Conservation (phyloP, 1,140 invertebrate species). For the Drosophila ironensis region DNA sequence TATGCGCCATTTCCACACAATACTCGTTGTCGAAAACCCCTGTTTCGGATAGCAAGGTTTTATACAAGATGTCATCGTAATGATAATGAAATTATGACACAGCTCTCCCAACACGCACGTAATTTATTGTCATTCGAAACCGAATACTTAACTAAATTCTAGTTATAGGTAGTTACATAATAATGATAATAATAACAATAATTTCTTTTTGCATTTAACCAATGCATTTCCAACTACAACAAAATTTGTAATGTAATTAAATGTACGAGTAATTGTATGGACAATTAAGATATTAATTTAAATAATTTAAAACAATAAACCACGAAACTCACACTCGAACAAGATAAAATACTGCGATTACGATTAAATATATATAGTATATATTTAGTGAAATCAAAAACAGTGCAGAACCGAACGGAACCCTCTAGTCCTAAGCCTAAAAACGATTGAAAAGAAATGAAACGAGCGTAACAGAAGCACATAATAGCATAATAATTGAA, state of each 20-base stretch:
- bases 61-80: constrained; percentile 29
- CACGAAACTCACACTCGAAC: constrained; percentile 5
- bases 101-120: constrained; percentile 25
- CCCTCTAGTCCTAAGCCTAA: constrained; percentile 73
- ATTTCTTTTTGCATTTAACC: constrained; percentile 74
- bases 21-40: constrained; percentile 4
- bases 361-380: constrained; percentile 43
- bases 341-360: constrained; percentile 15
- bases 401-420: constrained; percentile 42
- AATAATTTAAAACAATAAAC: constrained; percentile 36
- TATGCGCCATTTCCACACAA: constrained; percentile 58
- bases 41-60: constrained; percentile 32
- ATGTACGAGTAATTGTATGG: constrained; percentile 66
- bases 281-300: constrained; percentile 55
- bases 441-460: constrained; percentile 17
- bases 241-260: constrained; percentile 67
- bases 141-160: constrained; percentile 55
- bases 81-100: constrained; percentile 25
- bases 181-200: constrained; percentile 8
- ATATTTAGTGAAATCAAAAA: constrained; percentile 74
- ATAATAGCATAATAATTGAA: constrained; percentile 43
- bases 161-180: constrained; percentile 59
- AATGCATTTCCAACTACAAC: constrained; percentile 76
- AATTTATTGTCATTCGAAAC: constrained; percentile 69
- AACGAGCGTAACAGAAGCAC: constrained; percentile 29